Evolutionary conservation across 2,113 vertebrate species (phyloP).

Genomic region (Menidia beryllina): DNA sequence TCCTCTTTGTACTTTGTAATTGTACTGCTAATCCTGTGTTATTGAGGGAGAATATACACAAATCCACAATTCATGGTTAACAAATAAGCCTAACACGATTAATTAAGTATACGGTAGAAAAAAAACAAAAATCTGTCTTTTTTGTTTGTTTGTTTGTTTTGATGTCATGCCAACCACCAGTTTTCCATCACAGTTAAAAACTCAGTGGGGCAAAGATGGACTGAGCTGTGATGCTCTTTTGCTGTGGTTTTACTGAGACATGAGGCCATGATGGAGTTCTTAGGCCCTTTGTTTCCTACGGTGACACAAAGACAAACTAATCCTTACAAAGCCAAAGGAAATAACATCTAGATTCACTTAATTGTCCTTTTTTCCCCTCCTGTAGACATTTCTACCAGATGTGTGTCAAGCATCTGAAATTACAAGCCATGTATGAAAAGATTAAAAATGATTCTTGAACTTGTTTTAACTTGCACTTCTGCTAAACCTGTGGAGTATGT

Average conservation of each 20-base stretch:
- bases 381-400: conserved; percentile 73
- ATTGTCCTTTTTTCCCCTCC: conserved; percentile 70
- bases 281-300: conserved; percentile 51
- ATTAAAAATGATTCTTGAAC: conserved; percentile 63
- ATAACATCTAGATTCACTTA: conserved; percentile 74
- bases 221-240: conserved; percentile 32
- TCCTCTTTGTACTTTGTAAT: no score
- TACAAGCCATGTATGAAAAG: conserved; percentile 70
- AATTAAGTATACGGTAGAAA: no score
- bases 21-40: no score
- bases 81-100: no score
- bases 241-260: conserved; percentile 29
- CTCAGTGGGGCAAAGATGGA: neutral
- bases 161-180: conserved; percentile 29
- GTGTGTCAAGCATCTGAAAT: conserved; percentile 79
- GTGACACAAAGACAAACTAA: conserved; percentile 65
- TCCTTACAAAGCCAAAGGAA: conserved; percentile 71
- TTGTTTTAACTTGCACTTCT: conserved; percentile 75
- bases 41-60: no score
- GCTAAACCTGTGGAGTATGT: conserved; percentile 71
- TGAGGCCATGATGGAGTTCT: conserved; percentile 63
- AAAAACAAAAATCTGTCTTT: no score
- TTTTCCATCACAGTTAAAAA: conserved; percentile 19
- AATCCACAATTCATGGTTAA: no score
- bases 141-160: no score